A percentile compares a stretch with the other conserved stretches of the same genome.
These are phyloP conservation scores for Lasioglossum marginatum DNA, from an alignment of 2,888 invertebrate species.

Conservation along the genomic window DNA sequence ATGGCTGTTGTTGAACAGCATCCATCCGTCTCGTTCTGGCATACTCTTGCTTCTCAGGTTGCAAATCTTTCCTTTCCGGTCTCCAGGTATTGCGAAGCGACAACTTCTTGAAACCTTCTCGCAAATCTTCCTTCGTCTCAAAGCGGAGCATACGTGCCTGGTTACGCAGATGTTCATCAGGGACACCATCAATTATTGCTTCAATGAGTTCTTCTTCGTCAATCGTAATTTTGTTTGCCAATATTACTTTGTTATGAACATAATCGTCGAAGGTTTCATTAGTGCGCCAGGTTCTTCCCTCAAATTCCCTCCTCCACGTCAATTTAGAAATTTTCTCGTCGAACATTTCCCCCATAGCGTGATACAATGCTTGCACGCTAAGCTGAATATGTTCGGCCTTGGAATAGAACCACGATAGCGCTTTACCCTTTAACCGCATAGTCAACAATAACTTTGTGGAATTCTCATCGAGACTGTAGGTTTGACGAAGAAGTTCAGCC, in stretches of 20 bases:
- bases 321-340: neutral
- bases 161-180: neutral
- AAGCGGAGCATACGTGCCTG: neutral
- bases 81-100: neutral
- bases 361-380: neutral
- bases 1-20: too few species aligned
- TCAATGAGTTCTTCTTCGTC: neutral
- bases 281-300: too few species aligned
- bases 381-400: constrained; percentile 8
- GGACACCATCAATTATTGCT: too few species aligned
- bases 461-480: neutral
- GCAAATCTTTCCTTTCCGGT: too few species aligned
- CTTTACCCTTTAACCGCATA: neutral
- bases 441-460: neutral
- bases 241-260: too few species aligned
- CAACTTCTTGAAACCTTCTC: neutral
- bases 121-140: neutral
- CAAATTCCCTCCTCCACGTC: too few species aligned
- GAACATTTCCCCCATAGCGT: constrained; percentile 15
- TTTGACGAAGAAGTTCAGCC: constrained; percentile 5
- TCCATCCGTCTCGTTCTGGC: neutral
- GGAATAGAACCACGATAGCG: constrained; percentile 16
- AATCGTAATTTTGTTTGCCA: too few species aligned
- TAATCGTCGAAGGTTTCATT: too few species aligned
- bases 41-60: too few species aligned